A percentile compares a stretch with the other conserved stretches of the same genome.
These are phyloP conservation scores for Cheirogaleus medius DNA, from an alignment of 2,113 vertebrate genomes.

Conservation along the genomic window DNA sequence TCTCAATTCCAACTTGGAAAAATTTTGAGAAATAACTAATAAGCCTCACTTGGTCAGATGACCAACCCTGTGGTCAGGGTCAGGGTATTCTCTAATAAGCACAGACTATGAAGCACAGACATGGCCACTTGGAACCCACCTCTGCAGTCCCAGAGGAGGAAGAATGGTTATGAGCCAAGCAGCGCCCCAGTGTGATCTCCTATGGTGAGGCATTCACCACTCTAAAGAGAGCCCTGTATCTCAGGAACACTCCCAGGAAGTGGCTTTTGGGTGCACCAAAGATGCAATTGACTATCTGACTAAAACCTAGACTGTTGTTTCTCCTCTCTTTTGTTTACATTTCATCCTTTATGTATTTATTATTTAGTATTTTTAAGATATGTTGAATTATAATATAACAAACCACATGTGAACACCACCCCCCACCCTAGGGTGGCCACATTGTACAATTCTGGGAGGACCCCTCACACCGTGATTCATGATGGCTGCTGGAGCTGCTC, in stretches of 20 bases:
- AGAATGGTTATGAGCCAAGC: not conserved
- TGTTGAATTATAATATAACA: not conserved
- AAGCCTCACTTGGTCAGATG: not conserved
- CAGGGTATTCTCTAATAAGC: not conserved
- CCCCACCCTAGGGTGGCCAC: not conserved
- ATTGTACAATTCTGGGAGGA: not conserved
- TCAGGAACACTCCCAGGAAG: not conserved
- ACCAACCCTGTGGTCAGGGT: not conserved
- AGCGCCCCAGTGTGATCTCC: not conserved
- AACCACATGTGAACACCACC: not conserved
- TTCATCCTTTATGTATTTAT: not conserved
- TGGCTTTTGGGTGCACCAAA: not conserved
- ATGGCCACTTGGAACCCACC: not conserved
- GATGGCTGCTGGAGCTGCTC: not conserved
- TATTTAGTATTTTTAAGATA: not conserved
- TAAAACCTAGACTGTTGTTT: not conserved
- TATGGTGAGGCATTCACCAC: not conserved
- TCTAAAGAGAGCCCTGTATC: not conserved
- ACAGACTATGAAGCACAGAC: not conserved
- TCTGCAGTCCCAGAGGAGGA: not conserved
- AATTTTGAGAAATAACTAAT: not conserved
- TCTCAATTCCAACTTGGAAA: not conserved
- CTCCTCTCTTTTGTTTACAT: not conserved
- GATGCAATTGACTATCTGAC: not conserved
- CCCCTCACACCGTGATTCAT: not conserved